Percentiles rank a stretch among this genome's conserved stretches.
These are phyloP conservation scores for Coturnix japonica DNA, from an alignment of 2,113 vertebrate genomes.

Conservation along the genomic window DNA sequence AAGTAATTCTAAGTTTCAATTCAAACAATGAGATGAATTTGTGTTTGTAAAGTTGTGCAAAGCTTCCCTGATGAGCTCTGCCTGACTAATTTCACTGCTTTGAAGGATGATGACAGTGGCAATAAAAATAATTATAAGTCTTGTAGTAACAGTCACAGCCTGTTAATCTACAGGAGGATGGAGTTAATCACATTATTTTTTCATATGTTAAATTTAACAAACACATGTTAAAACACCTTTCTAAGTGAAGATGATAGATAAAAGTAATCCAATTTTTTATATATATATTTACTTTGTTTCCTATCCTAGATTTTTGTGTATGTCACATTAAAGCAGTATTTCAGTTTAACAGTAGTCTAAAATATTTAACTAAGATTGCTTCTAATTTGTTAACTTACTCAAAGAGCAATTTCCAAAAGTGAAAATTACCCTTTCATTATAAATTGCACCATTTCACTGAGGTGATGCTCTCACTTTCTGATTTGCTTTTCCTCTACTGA, in stretches of 20 bases:
- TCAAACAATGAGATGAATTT: not conserved
- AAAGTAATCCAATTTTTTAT: not conserved
- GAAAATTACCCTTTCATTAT: not conserved
- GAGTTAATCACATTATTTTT: not conserved
- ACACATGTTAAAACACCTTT: not conserved
- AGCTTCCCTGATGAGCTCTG: not conserved
- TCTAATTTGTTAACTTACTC: not conserved
- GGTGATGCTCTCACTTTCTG: not conserved
- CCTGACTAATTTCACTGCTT: not conserved
- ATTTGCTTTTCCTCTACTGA: not conserved
- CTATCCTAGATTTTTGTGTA: not conserved
- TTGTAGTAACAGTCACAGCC: not conserved
- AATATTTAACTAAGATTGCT: not conserved
- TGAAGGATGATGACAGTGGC: not conserved
- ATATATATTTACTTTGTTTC: not conserved
- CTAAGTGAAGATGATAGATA: not conserved
- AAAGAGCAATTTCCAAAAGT: not conserved
- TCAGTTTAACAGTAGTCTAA: not conserved
- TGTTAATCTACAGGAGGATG: not conserved
- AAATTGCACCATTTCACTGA: not conserved
- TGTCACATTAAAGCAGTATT: not conserved
- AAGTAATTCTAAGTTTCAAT: not conserved
- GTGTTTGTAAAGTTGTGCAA: not conserved
- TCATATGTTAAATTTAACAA: not conserved
- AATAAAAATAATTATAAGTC: not conserved